Evolutionary conservation across 2,113 vertebrate genomes (phyloP).

Genomic region (Bungarus multicinctus): DNA sequence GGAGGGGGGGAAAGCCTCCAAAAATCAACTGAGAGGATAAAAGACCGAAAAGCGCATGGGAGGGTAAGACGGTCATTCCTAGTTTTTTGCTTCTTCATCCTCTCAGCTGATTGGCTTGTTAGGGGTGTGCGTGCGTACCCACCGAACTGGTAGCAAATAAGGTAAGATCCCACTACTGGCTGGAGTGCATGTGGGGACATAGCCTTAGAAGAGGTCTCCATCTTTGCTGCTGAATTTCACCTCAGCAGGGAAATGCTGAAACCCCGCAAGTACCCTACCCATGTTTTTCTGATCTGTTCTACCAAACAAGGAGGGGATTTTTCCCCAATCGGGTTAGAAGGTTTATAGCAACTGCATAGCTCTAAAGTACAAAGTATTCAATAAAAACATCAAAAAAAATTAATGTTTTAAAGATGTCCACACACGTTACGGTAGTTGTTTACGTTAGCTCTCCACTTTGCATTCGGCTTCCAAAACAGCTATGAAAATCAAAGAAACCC

Average conservation of each 20-base stretch:
- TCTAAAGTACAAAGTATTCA: constrained; percentile 52
- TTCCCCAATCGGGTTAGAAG: constrained; percentile 53
- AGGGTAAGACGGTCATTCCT: no score
- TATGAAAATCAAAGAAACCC: constrained; percentile 63
- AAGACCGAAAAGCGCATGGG: no score
- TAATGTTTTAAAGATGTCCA: constrained; percentile 49
- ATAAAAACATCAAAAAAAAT: constrained; percentile 55
- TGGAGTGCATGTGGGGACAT: background rate
- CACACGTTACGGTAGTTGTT: constrained; percentile 52
- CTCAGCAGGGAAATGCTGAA: background rate
- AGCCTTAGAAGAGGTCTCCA: background rate
- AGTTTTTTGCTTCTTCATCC: no score
- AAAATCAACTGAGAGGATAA: no score
- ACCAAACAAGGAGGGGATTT: constrained; percentile 32
- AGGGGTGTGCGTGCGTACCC: no score
- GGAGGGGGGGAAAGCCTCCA: no score
- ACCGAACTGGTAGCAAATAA: no score
- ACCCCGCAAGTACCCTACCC: background rate
- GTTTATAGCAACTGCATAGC: constrained; percentile 47
- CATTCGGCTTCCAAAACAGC: constrained; percentile 48
- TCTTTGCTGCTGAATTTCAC: background rate
- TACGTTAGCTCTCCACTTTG: constrained; percentile 46
- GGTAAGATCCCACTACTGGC: background rate
- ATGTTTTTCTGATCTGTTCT: background rate
- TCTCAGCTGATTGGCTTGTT: no score